Percentiles rank a stretch among this genome's conserved stretches.
These are phyloP conservation scores for Tetrao urogallus DNA, from an alignment of 2,113 vertebrate genomes.

Conservation along the genomic window DNA sequence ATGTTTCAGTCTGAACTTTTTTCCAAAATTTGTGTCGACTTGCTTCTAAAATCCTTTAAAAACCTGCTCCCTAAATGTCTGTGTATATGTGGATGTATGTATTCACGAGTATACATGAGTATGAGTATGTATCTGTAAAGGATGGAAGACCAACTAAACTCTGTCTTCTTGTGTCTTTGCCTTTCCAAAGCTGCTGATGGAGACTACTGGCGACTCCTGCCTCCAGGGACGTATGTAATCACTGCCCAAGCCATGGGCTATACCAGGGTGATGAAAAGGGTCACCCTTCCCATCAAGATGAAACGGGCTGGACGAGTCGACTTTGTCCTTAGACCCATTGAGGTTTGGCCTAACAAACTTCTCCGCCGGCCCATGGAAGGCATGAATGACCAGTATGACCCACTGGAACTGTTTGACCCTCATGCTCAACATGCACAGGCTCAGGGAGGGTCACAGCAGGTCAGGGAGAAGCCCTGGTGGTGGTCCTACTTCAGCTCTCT, in stretches of 20 bases:
- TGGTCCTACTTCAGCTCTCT: constrained; percentile 93
- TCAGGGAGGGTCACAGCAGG: constrained; percentile 27
- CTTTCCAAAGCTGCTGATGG: constrained; percentile 85
- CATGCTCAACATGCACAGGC: constrained; percentile 65
- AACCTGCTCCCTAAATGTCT: neutral
- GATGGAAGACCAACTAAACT: accelerated
- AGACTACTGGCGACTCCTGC: constrained; percentile 94
- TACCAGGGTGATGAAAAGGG: constrained; percentile 86
- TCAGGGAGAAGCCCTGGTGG: constrained; percentile 94
- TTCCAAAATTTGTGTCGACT: neutral
- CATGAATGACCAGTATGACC: constrained; percentile 76
- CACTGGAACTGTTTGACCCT: constrained; percentile 81
- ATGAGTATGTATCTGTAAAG: accelerated
- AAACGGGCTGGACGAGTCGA: constrained; percentile 86
- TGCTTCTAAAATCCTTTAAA: neutral
- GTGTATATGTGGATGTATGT: accelerated
- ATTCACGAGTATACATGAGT: accelerated
- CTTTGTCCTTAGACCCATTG: constrained; percentile 85
- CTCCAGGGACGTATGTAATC: constrained; percentile 86
- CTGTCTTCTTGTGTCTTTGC: neutral
- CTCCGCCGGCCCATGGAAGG: constrained; percentile 76
- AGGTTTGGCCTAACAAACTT: constrained; percentile 72
- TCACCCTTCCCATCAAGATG: constrained; percentile 85
- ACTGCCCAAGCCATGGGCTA: constrained; percentile 88
- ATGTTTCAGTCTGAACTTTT: neutral